A percentile compares a stretch with the other conserved stretches of the same genome.
Conservation (phyloP, 1,140 invertebrate species). For the Agrypnia vestita region DNA sequence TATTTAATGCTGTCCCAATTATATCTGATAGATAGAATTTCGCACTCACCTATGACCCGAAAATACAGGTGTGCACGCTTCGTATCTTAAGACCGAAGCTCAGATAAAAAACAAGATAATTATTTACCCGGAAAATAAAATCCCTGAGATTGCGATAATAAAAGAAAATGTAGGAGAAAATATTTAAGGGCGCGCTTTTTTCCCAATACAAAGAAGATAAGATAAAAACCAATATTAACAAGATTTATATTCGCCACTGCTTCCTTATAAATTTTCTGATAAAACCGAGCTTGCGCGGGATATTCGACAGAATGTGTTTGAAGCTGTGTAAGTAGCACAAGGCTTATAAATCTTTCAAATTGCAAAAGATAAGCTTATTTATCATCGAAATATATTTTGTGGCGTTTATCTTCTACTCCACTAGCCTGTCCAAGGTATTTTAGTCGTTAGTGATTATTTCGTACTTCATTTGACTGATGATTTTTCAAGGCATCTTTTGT, state of each 20-base stretch:
- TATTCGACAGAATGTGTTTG: conserved; percentile 5
- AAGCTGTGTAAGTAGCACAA: neutral
- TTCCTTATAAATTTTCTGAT: conserved; percentile 40
- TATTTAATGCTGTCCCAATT: no score
- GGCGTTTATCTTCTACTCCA: neutral
- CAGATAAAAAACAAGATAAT: conserved; percentile 19
- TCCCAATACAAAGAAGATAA: conserved; percentile 39
- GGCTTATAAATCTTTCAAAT: conserved; percentile 39
- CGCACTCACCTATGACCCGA: no score
- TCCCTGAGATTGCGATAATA: conserved; percentile 14
- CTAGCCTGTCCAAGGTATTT: neutral
- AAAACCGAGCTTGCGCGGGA: conserved; percentile 8
- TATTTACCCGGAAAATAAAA: conserved; percentile 33
- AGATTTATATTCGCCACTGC: conserved; percentile 24
- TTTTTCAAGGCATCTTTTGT: neutral
- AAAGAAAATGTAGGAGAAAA: conserved; percentile 26
- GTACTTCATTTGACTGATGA: neutral
- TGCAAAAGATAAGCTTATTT: conserved; percentile 33
- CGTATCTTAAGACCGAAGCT: neutral
- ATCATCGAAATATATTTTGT: conserved; percentile 3
- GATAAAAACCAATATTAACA: conserved; percentile 43
- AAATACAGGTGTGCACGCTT: no score
- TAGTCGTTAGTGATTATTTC: neutral
- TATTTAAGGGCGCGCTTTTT: conserved; percentile 40
- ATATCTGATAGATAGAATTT: no score